Evolutionary conservation across 2,797 vertebrate species (phyloP).

Genomic region (Hemibagrus guttatus): DNA sequence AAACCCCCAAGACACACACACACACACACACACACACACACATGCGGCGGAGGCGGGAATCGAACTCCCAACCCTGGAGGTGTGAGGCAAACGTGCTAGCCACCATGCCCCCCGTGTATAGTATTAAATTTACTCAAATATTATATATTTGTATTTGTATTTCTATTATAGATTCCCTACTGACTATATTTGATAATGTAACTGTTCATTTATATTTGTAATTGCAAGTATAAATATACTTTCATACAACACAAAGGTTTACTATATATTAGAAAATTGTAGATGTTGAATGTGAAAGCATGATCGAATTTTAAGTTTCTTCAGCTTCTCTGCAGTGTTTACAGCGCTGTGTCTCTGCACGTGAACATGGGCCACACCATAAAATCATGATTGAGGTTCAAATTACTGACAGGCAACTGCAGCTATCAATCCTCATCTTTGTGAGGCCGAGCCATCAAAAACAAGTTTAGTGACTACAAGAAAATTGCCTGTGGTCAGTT

Average conservation of each 20-base stretch:
- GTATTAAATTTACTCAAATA: neutral
- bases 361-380: neutral
- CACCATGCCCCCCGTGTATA: no score
- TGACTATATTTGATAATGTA: neutral
- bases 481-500: constrained; percentile 34
- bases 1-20: no score
- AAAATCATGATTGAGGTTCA: constrained; percentile 21
- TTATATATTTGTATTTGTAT: neutral
- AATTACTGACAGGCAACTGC: constrained; percentile 29
- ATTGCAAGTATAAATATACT: no score
- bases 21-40: no score
- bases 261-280: neutral
- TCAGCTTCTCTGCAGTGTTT: neutral
- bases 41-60: no score
- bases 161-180: neutral
- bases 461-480: constrained; percentile 23
- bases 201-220: neutral
- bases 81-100: no score
- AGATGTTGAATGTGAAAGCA: neutral
- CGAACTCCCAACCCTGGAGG: no score
- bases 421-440: constrained; percentile 25
- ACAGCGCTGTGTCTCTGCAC: neutral
- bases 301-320: neutral
- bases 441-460: constrained; percentile 13
- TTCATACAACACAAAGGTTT: neutral